A percentile compares a stretch with the other conserved stretches of the same genome.
phyloP scores from a whole-genome alignment of 2,888 invertebrate species.

The Mimas tiliae region DNA sequence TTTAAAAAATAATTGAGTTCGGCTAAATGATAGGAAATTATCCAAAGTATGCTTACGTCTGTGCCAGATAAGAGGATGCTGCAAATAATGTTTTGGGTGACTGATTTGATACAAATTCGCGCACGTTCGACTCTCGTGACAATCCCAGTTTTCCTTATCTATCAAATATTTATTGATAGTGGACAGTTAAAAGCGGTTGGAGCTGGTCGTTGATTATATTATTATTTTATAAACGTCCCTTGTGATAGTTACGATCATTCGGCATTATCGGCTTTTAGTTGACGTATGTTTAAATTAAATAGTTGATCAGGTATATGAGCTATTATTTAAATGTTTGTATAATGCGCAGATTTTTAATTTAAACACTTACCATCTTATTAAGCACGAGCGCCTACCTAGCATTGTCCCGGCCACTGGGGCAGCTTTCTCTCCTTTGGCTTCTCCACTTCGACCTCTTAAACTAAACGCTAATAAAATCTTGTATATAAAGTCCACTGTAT shows the following conservation, averaged over 20 bases:
- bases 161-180: neutral
- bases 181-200: constrained; percentile 3
- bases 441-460: neutral
- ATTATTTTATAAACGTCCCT: too few relatives aligned
- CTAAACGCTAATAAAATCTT: neutral
- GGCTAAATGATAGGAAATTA: neutral
- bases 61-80: neutral
- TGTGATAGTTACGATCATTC: too few relatives aligned
- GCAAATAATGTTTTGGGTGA: neutral
- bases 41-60: constrained; percentile 14
- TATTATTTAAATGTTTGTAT: too few relatives aligned
- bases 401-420: neutral
- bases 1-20: neutral
- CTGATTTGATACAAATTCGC: neutral
- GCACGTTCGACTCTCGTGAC: constrained; percentile 7
- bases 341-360: too few relatives aligned
- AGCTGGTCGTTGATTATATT: neutral
- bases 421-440: neutral
- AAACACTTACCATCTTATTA: too few relatives aligned
- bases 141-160: neutral
- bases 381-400: neutral
- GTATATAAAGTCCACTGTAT: neutral
- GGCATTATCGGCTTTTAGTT: too few relatives aligned
- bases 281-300: too few relatives aligned
- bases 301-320: too few relatives aligned